Percentiles rank a stretch among this genome's conserved stretches.
phyloP scores from a whole-genome alignment of 2,113 vertebrate genomes.

The Channa argus region DNA sequence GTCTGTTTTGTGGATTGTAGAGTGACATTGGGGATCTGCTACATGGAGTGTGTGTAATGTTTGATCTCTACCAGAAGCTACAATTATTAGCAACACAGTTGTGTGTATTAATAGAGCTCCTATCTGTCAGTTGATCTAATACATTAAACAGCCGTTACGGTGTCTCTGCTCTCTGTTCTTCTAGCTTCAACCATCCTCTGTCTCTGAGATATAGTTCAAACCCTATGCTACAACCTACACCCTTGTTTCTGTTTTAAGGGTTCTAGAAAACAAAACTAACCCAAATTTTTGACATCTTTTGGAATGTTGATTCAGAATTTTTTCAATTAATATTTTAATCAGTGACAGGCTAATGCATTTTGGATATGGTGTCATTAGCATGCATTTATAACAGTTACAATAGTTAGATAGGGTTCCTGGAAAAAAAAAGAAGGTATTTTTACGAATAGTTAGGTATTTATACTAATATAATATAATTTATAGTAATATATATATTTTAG shows the following conservation, averaged over 20 bases:
- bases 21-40: constrained; percentile 48
- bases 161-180: constrained; percentile 3
- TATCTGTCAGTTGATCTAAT: constrained; percentile 43
- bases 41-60: constrained; percentile 52
- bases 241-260: too few species aligned
- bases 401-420: too few species aligned
- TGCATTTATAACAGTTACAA: background rate
- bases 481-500: too few species aligned
- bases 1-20: constrained; percentile 30
- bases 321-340: background rate
- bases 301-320: too few species aligned
- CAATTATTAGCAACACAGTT: constrained; percentile 42
- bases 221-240: constrained; percentile 34
- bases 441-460: too few species aligned
- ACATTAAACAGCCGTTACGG: constrained; percentile 28
- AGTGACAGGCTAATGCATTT: background rate
- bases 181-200: background rate
- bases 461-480: too few species aligned
- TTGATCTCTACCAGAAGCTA: constrained; percentile 57
- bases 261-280: too few species aligned
- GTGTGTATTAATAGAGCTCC: constrained; percentile 35
- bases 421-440: too few species aligned
- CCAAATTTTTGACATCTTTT: too few species aligned
- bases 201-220: constrained; percentile 4
- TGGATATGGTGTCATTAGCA: background rate